Base-by-base conservation (phyloP, 1,140 invertebrate genomes). In the Melitaea cinxia region DNA sequence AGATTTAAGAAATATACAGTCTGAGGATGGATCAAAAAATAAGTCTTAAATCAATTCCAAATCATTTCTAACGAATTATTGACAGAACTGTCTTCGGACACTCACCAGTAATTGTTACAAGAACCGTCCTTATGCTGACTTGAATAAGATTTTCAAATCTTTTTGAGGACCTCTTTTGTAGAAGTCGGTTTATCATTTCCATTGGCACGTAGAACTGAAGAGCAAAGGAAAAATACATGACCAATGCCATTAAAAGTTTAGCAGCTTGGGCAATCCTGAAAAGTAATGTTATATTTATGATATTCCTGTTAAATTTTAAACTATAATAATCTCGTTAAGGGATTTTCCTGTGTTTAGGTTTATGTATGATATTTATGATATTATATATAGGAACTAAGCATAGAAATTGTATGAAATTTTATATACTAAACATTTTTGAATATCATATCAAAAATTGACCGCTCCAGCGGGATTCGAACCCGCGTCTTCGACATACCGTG, bases 131-230 rank as follows among this genome's bases (percentile, higher is more conserved):
- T 60, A 95, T 85, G 1, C 93, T 52, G 37, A 95, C 94, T 82
- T 98, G 96, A 1, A 93, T 91, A 0, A 94, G 69, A 35, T 93
- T 92, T 53, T 94, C 92, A 58, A 91, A 93, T 26, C 92, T 92
- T 21, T 93, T 77, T 2, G 84, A 86, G 21, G 92, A 77, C 30
- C 85, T 85, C 26, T 91, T 83, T 53, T 82, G 73, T 10, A 94
- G 79, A 57, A 92, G 88, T 37, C 91, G 88, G 89, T 93, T 95
- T 0, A 95, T 92, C 47, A 96, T 95, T 60, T 96, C 94, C 73
- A 95, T 93, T 9, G 97, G 96, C 0, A 99, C 96, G 81, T 96
- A 98, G 73, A 97, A 96, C 89, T 99, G 98, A 0, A 99, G 92
- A 4, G 95, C 95, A 80, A 96, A 99, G 0, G 96, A 96, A 57